Conservation (phyloP, 2,888 invertebrate genomes). For the Lasioglossum marginatum region DNA sequence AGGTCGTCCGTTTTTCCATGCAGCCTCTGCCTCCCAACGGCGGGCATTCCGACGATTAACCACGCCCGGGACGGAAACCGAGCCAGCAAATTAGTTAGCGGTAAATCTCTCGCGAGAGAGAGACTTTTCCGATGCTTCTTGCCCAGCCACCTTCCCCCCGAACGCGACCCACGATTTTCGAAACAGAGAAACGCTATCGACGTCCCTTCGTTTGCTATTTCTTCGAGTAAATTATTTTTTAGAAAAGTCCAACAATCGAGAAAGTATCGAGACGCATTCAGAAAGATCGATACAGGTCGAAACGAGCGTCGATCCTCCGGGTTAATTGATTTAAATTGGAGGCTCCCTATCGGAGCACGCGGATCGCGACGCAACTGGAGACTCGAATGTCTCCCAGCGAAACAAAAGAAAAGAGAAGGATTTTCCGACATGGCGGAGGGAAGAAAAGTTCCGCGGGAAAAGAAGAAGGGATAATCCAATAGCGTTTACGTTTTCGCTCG, state of each 20-base stretch:
- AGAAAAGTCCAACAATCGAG: not conserved
- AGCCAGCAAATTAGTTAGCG: constrained; percentile 61
- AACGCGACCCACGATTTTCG: not conserved
- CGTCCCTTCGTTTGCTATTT: not conserved
- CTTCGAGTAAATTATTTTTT: not conserved
- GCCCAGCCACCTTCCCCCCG: not conserved
- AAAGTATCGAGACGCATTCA: not conserved
- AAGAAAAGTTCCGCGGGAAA: constrained; percentile 22
- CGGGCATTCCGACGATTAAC: constrained; percentile 67
- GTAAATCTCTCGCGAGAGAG: constrained; percentile 49
- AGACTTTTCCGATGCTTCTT: constrained; percentile 25
- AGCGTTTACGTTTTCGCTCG: constrained; percentile 46
- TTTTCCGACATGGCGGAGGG: not conserved
- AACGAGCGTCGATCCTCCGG: not conserved
- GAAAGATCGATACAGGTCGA: not conserved
- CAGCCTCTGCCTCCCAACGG: constrained; percentile 41
- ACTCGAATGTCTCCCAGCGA: constrained; percentile 16
- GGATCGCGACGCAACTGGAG: not conserved
- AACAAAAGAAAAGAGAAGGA: not conserved
- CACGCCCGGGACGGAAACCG: constrained; percentile 45
- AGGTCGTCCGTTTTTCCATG: constrained; percentile 60
- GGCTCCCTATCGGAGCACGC: not conserved
- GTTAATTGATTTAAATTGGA: constrained; percentile 27
- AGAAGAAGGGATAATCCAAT: constrained; percentile 58
- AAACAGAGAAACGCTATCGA: not conserved